phyloP scores from a whole-genome alignment of 2,888 invertebrate genomes.

The Tinea semifulvella region DNA sequence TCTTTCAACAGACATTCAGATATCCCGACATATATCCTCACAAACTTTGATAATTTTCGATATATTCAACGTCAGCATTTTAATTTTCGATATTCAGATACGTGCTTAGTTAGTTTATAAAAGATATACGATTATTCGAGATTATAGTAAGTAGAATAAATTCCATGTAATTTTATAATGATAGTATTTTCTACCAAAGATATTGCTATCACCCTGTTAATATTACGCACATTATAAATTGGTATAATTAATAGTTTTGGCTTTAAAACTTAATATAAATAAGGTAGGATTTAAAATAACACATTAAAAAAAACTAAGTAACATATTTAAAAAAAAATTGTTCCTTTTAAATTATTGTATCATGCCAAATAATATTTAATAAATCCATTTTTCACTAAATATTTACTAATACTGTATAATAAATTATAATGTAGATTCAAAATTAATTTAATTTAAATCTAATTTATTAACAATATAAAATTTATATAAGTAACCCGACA shows the following conservation, averaged over 20 bases:
- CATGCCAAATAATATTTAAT: not conserved
- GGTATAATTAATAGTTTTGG: not conserved
- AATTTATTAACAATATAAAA: not conserved
- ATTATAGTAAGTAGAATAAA: not conserved
- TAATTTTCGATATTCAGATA: too few species aligned
- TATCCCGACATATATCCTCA: too few species aligned
- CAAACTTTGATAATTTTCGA: too few species aligned
- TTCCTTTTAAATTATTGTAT: constrained; percentile 5
- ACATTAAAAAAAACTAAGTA: too few species aligned
- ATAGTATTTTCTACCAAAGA: constrained; percentile 1
- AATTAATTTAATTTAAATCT: not conserved
- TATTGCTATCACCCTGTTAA: not conserved
- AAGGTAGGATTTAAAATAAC: not conserved
- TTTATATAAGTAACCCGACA: too few species aligned
- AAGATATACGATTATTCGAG: not conserved
- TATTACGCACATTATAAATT: not conserved
- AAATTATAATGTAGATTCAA: not conserved
- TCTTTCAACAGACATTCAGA: too few species aligned
- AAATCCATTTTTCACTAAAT: not conserved
- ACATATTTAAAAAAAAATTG: not conserved
- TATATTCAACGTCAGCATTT: too few species aligned
- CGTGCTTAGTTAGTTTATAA: too few species aligned
- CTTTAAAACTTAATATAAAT: not conserved
- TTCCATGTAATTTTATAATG: not conserved
- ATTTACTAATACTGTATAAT: not conserved